These are phyloP conservation scores for Manis pentadactyla DNA, from an alignment of 2,797 vertebrate genomes.

Conservation along the genomic window DNA sequence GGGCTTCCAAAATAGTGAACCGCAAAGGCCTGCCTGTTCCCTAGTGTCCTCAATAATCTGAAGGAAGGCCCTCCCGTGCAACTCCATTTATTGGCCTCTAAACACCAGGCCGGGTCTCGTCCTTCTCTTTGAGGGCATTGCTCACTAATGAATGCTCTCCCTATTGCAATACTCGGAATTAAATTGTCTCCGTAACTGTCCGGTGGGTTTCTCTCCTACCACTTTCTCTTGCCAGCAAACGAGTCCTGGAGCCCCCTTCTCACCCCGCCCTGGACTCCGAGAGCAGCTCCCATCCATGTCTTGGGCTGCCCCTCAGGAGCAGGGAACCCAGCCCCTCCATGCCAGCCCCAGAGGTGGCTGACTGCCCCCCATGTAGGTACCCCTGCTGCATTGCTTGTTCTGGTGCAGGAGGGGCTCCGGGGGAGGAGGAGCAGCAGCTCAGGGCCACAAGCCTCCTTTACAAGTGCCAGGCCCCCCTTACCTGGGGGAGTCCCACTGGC, in stretches of 20 bases:
- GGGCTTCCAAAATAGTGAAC: background rate
- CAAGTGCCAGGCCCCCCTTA: background rate
- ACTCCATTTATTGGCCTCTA: background rate
- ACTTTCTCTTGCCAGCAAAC: background rate
- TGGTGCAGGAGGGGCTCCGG: background rate
- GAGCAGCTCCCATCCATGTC: too few species aligned
- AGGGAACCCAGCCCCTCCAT: background rate
- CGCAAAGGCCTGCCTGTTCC: background rate
- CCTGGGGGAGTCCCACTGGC: too few species aligned
- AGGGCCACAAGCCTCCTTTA: background rate
- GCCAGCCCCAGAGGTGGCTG: background rate
- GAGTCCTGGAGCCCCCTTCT: background rate
- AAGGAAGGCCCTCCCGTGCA: background rate
- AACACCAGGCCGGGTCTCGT: background rate
- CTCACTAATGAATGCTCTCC: background rate
- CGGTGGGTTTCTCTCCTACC: background rate
- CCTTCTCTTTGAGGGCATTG: background rate
- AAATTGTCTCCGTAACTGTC: background rate
- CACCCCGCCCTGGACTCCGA: background rate
- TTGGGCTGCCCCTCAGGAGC: background rate
- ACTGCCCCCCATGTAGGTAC: rapidly evolving
- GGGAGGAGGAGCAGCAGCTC: background rate
- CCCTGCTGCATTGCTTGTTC: background rate
- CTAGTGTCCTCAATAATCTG: background rate
- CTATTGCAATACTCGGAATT: too few species aligned